Evolutionary conservation across 2,113 vertebrate species (phyloP), one percentile per base, ranked within the genome.

Genomic region (Heloderma charlesbogerti): DNA sequence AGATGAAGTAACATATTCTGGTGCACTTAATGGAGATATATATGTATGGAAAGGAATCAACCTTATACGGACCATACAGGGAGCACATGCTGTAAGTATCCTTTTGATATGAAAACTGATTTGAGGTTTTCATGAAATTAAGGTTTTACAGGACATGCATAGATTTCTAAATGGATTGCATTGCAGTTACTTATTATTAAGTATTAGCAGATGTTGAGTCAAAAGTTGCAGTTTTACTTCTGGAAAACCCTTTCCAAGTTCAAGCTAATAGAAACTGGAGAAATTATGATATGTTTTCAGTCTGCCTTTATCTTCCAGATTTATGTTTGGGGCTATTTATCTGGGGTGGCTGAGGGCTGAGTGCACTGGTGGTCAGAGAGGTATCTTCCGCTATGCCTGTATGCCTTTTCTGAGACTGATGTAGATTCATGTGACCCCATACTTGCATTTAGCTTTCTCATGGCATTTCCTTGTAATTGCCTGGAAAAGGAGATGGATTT

Each of bases 11-110:
- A 99, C 99, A 0, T 99, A 99, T 96, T 99, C 99, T 27, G 99
- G 99, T 94, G 99, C 99, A 16, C 96, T 99, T 96, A 99, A 98
- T 71, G 99, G 99, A 82, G 99, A 99, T 94, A 98, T 99, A 90
- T 99, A 99, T 3, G 98, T 99, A 12, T 99, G 99, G 99, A 99
- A 99, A 96, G 98, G 98, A 93, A 97, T 99, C 97, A 99, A 98
- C 95, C 97, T 99, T 72, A 97, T 98, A 86, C 98, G 98, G 95
- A 99, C 98, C 13, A 98, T 99, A 93, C 99, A 99, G 95, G 99
- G 98, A 94, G 99, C 99, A 86, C 99, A 99, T 86, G 97, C 98
- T 97, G 99, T 99, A 97, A 98, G 99, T 97, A 91, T 22, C 43
- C 83, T 95, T 91, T 89, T 94, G 57, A 54, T 87, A 25, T 71